These are phyloP conservation scores for Apogon hyalosoma DNA, from an alignment of 2,797 vertebrate genomes.

Conservation along the genomic window DNA sequence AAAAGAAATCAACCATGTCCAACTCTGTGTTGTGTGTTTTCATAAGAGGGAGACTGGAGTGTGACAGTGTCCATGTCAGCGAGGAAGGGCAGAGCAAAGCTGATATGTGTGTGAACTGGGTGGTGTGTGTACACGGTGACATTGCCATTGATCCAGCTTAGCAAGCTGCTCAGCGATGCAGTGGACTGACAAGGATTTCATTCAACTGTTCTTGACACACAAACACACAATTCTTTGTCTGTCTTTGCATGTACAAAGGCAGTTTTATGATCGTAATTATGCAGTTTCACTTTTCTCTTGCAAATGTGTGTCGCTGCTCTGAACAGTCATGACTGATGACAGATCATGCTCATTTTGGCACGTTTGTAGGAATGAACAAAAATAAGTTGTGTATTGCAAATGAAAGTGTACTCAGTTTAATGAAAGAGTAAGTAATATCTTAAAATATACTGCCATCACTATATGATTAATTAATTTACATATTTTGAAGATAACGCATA, in stretches of 20 bases:
- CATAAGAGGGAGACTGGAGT: slow-evolving; percentile 48
- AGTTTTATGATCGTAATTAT: slow-evolving; percentile 46
- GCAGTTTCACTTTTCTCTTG: slow-evolving; percentile 34
- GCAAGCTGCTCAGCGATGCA: slow-evolving; percentile 76
- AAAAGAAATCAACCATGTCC: slow-evolving; percentile 30
- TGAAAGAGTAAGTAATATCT: no score
- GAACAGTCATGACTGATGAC: no score
- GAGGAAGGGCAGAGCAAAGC: slow-evolving; percentile 61
- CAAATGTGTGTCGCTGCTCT: not conserved
- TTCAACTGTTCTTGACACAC: slow-evolving; percentile 78
- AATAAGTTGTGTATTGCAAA: no score
- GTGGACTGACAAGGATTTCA: slow-evolving; percentile 78
- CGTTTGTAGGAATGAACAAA: no score
- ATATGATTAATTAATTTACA: not conserved
- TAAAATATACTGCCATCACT: not conserved
- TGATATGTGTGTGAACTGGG: slow-evolving; percentile 68
- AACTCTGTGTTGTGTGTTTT: slow-evolving; percentile 54
- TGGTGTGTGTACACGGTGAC: slow-evolving; percentile 60
- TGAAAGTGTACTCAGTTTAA: no score
- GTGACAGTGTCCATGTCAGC: slow-evolving; percentile 59
- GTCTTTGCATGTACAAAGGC: slow-evolving; percentile 50
- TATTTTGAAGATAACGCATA: not conserved
- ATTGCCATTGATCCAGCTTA: slow-evolving; percentile 82
- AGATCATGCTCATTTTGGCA: no score
- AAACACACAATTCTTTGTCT: slow-evolving; percentile 67